These are phyloP conservation scores for Caenorhabditis inopinata DNA, from an alignment of 1,140 invertebrate genomes.

Conservation along the genomic window DNA sequence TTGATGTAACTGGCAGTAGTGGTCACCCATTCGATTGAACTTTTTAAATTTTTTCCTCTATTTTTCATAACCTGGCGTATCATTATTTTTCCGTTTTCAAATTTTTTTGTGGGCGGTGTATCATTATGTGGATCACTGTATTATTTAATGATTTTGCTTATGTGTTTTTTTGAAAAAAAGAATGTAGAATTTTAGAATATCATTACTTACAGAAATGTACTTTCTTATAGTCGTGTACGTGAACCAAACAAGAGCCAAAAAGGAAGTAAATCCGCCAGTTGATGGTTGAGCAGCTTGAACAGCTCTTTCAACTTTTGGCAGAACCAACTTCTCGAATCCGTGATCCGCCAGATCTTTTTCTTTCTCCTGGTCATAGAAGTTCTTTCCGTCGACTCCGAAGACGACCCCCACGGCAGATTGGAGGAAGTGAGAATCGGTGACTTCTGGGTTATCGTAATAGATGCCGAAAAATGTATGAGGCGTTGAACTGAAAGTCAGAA, in stretches of 20 bases:
- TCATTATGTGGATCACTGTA: no score
- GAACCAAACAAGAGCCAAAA: constrained; percentile 33
- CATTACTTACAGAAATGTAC: constrained; percentile 34
- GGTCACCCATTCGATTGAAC: no score
- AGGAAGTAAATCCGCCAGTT: not conserved
- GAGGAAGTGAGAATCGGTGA: constrained; percentile 44
- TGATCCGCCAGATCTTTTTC: constrained; percentile 51
- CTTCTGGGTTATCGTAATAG: constrained; percentile 51
- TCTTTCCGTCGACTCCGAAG: constrained; percentile 33
- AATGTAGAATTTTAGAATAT: no score
- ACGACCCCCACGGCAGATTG: constrained; percentile 50
- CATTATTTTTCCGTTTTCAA: no score
- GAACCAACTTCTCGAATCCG: constrained; percentile 48
- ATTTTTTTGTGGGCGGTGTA: no score
- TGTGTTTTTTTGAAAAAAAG: no score
- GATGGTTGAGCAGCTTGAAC: constrained; percentile 25
- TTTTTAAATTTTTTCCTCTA: no score
- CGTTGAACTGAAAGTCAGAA: not conserved
- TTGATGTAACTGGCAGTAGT: no score
- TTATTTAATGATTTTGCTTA: no score
- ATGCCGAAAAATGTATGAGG: constrained; percentile 49
- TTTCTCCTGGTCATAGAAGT: constrained; percentile 47
- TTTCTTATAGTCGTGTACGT: constrained; percentile 30
- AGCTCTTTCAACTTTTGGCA: constrained; percentile 49
- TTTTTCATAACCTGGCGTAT: no score